A percentile compares a stretch with the other conserved stretches of the same genome.
Conservation (phyloP, 1,140 invertebrate species). For the Popillia japonica region DNA sequence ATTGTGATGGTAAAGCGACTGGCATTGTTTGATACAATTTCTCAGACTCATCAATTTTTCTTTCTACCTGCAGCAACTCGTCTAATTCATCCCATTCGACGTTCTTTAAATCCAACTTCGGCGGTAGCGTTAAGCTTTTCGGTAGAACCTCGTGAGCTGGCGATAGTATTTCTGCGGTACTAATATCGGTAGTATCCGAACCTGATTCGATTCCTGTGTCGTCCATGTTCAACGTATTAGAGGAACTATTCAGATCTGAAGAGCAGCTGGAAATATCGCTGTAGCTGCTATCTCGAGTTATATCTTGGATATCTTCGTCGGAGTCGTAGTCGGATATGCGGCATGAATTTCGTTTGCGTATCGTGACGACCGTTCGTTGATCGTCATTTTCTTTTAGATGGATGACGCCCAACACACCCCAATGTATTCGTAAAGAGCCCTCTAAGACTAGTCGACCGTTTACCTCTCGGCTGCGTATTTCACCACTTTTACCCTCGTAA, state of each 20-base stretch:
- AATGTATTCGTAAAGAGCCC: constrained; percentile 82
- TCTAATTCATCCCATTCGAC: constrained; percentile 77
- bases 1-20: constrained; percentile 67
- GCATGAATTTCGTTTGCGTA: constrained; percentile 75
- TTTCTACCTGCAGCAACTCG: constrained; percentile 73
- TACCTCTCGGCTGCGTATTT: constrained; percentile 78
- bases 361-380: constrained; percentile 76
- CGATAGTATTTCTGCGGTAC: constrained; percentile 46
- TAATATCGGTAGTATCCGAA: constrained; percentile 50
- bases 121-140: constrained; percentile 70
- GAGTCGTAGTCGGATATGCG: constrained; percentile 60
- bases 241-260: constrained; percentile 46
- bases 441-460: constrained; percentile 82
- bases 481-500: constrained; percentile 81
- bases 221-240: constrained; percentile 46
- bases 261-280: constrained; percentile 56
- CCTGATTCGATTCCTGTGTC: constrained; percentile 54
- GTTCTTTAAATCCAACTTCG: constrained; percentile 72
- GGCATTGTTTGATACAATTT: constrained; percentile 80
- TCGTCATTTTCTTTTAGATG: constrained; percentile 89
- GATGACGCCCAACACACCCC: constrained; percentile 85
- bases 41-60: constrained; percentile 70
- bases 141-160: constrained; percentile 53
- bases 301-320: constrained; percentile 56
- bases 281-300: constrained; percentile 57